Conservation (phyloP, 1,140 invertebrate genomes). For the Plectrocnemia conspersa region DNA sequence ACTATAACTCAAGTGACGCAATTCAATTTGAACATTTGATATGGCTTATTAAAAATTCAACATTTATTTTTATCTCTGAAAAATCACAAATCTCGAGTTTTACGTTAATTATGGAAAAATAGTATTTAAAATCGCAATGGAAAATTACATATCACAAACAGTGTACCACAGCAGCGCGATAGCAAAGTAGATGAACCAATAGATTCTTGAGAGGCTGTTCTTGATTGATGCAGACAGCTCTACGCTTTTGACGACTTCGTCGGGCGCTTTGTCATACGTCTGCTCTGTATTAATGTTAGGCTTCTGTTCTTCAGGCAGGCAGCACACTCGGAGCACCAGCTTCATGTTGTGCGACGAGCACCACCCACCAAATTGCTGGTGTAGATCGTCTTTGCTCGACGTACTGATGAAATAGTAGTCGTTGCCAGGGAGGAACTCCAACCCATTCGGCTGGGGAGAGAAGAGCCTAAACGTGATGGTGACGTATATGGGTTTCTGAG, state of each 20-base stretch:
- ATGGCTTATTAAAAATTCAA: too few species aligned
- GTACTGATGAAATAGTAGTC: conserved; percentile 96
- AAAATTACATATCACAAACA: too few species aligned
- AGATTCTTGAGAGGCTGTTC: conserved; percentile 55
- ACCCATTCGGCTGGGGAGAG: conserved; percentile 88
- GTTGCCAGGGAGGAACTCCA: conserved; percentile 90
- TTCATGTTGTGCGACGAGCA: conserved; percentile 94
- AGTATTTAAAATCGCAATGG: too few species aligned
- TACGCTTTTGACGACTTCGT: conserved; percentile 89
- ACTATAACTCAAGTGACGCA: too few species aligned
- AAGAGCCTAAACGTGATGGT: conserved; percentile 95
- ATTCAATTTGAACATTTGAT: too few species aligned
- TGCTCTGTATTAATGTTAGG: conserved; percentile 50
- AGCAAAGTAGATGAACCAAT: conserved; percentile 35
- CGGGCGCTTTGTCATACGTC: conserved; percentile 55
- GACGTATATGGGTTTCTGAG: conserved; percentile 90
- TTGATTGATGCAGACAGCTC: too few species aligned
- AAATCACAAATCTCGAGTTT: too few species aligned
- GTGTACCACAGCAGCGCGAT: conserved; percentile 49
- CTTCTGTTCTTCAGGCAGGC: conserved; percentile 62
- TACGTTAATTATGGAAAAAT: too few species aligned
- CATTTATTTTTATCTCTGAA: too few species aligned
- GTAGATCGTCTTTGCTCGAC: conserved; percentile 85
- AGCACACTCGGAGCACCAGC: conserved; percentile 92
- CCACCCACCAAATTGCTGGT: conserved; percentile 82